Evolutionary conservation across 2,888 invertebrate species (phyloP).

Genomic region (Sinopyrophorus schimmeli): DNA sequence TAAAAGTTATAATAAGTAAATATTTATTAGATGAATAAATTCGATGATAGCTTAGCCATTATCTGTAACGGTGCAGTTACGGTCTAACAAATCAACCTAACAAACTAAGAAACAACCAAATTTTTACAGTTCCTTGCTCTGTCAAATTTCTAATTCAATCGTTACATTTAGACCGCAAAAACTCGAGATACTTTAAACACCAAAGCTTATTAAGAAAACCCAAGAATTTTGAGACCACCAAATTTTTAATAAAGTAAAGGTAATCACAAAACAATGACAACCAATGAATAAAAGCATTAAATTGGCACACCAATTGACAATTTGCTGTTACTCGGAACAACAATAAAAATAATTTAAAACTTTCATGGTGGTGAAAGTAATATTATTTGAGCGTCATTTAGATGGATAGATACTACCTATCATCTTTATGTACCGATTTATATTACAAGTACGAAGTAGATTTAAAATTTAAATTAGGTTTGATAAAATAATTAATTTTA

Average conservation of each 20-base stretch:
- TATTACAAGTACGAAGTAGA: no score
- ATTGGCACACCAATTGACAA: no score
- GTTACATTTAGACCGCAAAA: neutral
- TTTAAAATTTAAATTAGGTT: no score
- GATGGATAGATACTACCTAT: no score
- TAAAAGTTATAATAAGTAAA: no score
- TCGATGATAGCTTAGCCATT: conserved; percentile 14
- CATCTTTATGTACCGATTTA: no score
- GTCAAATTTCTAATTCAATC: conserved; percentile 14
- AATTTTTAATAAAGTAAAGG: neutral
- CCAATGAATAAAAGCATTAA: no score
- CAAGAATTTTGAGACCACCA: neutral
- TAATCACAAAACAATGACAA: no score
- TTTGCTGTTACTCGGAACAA: no score
- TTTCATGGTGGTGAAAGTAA: conserved; percentile 11
- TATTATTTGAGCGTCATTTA: neutral
- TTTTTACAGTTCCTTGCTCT: conserved; percentile 25
- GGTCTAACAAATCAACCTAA: conserved; percentile 16
- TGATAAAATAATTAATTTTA: no score
- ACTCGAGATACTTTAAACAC: neutral
- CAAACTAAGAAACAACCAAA: conserved; percentile 28
- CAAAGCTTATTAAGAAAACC: neutral
- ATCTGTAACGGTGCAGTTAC: conserved; percentile 18
- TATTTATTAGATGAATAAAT: neutral
- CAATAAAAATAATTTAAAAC: conserved; percentile 7